Evolutionary conservation across 2,888 invertebrate genomes (phyloP).

Genomic region (Eilema griseolum): DNA sequence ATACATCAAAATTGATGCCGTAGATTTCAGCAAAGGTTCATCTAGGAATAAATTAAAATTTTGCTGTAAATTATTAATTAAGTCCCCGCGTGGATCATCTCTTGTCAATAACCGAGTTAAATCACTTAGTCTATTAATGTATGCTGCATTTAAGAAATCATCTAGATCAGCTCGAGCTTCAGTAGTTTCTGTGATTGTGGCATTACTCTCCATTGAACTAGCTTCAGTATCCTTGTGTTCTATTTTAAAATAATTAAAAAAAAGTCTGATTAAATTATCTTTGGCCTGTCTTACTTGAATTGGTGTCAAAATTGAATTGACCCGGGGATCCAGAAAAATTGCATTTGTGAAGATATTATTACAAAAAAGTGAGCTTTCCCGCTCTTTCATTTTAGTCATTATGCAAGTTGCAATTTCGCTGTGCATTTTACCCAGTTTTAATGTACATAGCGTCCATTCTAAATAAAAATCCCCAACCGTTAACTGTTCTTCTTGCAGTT

Average conservation of each 20-base stretch:
- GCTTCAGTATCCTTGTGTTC: not conserved
- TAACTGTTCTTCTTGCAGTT: conserved; percentile 7
- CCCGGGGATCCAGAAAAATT: not conserved
- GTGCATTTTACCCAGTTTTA: conserved; percentile 5
- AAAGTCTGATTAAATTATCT: conserved; percentile 1
- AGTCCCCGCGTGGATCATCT: not conserved
- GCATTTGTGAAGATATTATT: not conserved
- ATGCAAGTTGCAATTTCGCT: not conserved
- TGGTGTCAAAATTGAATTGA: conserved; percentile 5
- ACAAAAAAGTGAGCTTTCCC: not conserved
- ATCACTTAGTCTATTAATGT: not conserved
- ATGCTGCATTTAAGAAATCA: conserved; percentile 2
- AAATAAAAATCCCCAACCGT: conserved; percentile 14
- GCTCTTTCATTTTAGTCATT: conserved; percentile 3
- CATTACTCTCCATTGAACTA: conserved; percentile 7
- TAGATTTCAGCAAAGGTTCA: too few species aligned
- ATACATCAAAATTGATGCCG: too few species aligned
- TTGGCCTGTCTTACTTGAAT: not conserved
- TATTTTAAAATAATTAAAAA: not conserved
- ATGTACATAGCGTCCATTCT: conserved; percentile 6
- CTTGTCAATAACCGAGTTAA: not conserved
- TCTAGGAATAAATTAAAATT: too few species aligned
- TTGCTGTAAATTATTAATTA: conserved; percentile 1
- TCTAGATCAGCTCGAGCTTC: conserved; percentile 3
- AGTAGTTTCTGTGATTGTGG: not conserved